Evolutionary conservation across 2,888 invertebrate species (phyloP).

Genomic region (Vandiemenella viatica): DNA sequence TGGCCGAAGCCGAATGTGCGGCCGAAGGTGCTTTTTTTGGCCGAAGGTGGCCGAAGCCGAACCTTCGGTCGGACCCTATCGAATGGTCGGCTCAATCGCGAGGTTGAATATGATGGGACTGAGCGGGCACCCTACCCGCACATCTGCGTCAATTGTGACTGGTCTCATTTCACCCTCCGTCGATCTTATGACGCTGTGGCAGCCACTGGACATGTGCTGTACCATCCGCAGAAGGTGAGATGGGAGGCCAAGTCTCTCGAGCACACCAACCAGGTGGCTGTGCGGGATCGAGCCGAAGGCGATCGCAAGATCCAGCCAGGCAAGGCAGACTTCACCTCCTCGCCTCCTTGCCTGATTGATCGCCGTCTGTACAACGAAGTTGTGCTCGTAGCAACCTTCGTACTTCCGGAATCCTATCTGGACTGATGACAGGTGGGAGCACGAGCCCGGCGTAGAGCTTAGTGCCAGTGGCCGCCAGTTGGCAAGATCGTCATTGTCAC

Average conservation of each 20-base stretch:
- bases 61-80: no score
- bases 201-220: background rate
- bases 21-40: no score
- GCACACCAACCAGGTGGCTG: background rate
- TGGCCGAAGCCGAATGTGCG: no score
- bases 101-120: no score
- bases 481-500: conserved; percentile 16
- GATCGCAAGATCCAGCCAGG: conserved; percentile 23
- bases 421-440: conserved; percentile 10
- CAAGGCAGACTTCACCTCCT: conserved; percentile 4
- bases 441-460: conserved; percentile 15
- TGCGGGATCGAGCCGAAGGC: conserved; percentile 25
- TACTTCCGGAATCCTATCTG: conserved; percentile 26
- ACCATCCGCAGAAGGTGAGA: background rate
- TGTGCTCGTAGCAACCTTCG: conserved; percentile 25
- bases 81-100: no score
- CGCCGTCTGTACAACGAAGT: conserved; percentile 23
- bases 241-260: background rate
- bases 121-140: no score
- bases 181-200: background rate
- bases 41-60: no score
- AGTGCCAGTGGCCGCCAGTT: conserved; percentile 24
- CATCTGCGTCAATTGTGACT: background rate
- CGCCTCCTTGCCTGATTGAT: conserved; percentile 17
- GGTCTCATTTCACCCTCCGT: background rate